Conservation (phyloP, 2,888 invertebrate species). For the Sarcophaga carnaria region DNA sequence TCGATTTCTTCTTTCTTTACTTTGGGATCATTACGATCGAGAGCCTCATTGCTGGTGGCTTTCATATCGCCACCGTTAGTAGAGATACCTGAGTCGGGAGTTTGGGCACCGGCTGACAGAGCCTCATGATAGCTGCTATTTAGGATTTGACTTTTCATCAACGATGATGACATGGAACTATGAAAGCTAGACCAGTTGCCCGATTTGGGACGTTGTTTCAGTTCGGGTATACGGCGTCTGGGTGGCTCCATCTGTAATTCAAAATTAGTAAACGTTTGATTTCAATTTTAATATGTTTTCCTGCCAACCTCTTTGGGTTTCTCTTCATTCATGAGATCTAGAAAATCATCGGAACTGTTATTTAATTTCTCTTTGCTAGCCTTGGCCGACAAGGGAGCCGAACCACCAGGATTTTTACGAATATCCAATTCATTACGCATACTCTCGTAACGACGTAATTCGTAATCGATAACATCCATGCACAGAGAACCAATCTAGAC, state of each 20-base stretch:
- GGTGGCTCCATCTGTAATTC: slow-evolving; percentile 84
- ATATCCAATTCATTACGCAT: slow-evolving; percentile 91
- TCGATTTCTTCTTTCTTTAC: slow-evolving; percentile 88
- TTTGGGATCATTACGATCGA: slow-evolving; percentile 80
- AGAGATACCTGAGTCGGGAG: slow-evolving; percentile 76
- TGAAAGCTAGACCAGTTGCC: slow-evolving; percentile 85
- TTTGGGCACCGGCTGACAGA: slow-evolving; percentile 80
- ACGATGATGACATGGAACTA: slow-evolving; percentile 82
- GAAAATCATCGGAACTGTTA: slow-evolving; percentile 79
- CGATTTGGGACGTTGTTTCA: slow-evolving; percentile 89
- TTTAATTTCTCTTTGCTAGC: slow-evolving; percentile 80
- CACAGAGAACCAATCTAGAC: slow-evolving; percentile 95
- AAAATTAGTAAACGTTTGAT: background rate
- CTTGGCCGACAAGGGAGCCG: slow-evolving; percentile 77
- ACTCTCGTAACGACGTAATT: slow-evolving; percentile 95
- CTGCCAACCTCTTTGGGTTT: slow-evolving; percentile 80
- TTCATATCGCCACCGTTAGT: slow-evolving; percentile 73
- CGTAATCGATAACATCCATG: slow-evolving; percentile 98
- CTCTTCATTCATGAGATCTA: slow-evolving; percentile 82
- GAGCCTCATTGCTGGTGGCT: slow-evolving; percentile 79
- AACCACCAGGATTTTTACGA: slow-evolving; percentile 79
- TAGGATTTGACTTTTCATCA: slow-evolving; percentile 84
- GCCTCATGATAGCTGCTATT: slow-evolving; percentile 88
- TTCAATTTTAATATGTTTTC: background rate
- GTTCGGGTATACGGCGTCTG: slow-evolving; percentile 87